phyloP scores from a whole-genome alignment of 2,113 vertebrate genomes.

The Columba livia region DNA sequence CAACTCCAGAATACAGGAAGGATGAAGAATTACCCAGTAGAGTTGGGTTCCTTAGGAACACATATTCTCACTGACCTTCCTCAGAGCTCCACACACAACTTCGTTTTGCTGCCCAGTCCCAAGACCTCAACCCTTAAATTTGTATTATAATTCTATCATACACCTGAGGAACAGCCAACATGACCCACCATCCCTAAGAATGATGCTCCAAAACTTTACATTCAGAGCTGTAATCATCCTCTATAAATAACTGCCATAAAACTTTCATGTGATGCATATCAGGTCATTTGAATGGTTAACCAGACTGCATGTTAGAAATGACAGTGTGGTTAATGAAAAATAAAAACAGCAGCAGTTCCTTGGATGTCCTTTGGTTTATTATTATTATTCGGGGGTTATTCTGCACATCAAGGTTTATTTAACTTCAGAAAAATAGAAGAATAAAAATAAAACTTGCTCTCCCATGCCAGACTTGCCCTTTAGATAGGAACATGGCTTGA shows the following conservation, averaged over 20 bases:
- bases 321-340: neutral
- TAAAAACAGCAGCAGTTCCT: neutral
- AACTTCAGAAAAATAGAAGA: neutral
- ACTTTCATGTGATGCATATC: neutral
- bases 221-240: neutral
- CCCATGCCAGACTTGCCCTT: neutral
- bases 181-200: neutral
- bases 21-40: neutral
- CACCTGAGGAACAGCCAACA: neutral
- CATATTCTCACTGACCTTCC: neutral
- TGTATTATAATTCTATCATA: neutral
- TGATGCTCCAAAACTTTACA: neutral
- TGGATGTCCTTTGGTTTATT: neutral
- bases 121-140: neutral
- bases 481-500: neutral
- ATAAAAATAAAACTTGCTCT: neutral
- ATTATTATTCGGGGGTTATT: neutral
- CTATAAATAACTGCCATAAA: neutral
- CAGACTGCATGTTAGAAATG: neutral
- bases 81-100: neutral
- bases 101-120: neutral
- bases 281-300: conserved; percentile 15
- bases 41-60: neutral
- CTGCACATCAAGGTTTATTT: conserved; percentile 29
- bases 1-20: neutral